Evolutionary conservation across 2,888 invertebrate genomes (phyloP), one percentile per base, ranked within the genome.

Genomic region (Acrobasis consociella): DNA sequence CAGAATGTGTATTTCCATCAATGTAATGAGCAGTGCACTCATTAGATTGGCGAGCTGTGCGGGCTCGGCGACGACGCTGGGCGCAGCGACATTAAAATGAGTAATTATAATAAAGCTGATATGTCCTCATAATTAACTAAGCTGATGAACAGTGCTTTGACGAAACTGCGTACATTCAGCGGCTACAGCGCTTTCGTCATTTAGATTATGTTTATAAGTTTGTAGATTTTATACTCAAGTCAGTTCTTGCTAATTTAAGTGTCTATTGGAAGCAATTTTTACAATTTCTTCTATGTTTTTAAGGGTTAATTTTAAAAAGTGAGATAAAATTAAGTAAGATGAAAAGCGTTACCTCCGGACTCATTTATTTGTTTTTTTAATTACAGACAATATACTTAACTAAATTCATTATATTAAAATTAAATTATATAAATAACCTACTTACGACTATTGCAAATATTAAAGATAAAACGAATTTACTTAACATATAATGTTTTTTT

Each of bases 71-170:
- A 80, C 70, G 66, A 72, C 73, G 73, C 72, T 85, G 82, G 89
- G 89, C 87, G 88, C 86, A 89, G 89, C 83, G 72, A 83, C 88
- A 89, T 91, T 91, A 91, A 90, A 91, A 91, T 90, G 90, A 90
- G 87, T 91, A 90, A 91, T 91, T 91, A 90, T 89, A 90, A 91
- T 91, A 91, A 91, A 91, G 81, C 87, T 91, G 87, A 91, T 91
- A 91, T 83, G 87, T 89, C 81, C 85, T 83, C 85, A 85, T 91
- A 91, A 91, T 91, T 91, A 91, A 91, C 89, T 88, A 88, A 89
- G 86, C 85, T 86, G 85, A 89, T 89, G 89, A 89, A 89, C 89
- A 91, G 90, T 89, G 89, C 86, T 89, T 88, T 85, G 84, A 86
- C 77, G 83, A 82, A 78, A 76, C 69, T 49, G 65, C 67, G 51